Conservation (phyloP, 2,113 vertebrate species). For the Syngnathus scovelli region DNA sequence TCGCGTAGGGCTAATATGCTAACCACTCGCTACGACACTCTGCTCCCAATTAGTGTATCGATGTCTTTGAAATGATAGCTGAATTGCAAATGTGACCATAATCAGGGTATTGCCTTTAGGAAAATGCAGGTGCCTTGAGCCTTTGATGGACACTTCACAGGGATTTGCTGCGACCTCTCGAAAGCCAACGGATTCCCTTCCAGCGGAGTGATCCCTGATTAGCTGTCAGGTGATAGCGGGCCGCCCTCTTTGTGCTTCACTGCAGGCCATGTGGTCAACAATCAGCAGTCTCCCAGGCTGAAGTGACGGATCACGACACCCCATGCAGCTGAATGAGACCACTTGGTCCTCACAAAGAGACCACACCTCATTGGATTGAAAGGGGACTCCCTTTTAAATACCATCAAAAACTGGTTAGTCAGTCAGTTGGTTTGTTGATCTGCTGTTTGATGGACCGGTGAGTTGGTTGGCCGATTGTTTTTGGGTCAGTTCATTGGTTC, state of each 20-base stretch:
- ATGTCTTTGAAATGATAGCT: not conserved
- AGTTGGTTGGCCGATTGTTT: not conserved
- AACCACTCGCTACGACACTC: not conserved
- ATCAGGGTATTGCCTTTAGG: constrained; percentile 12
- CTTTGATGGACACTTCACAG: constrained; percentile 68
- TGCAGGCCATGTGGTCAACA: constrained; percentile 64
- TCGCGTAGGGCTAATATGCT: not conserved
- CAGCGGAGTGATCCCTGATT: constrained; percentile 70
- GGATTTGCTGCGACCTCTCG: constrained; percentile 56
- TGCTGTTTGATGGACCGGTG: not conserved
- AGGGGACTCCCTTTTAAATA: constrained; percentile 53
- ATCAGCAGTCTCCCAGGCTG: constrained; percentile 47
- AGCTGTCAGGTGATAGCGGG: constrained; percentile 70
- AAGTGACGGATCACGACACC: constrained; percentile 60
- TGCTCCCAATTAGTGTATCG: not conserved
- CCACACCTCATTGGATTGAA: constrained; percentile 49
- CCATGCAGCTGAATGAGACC: constrained; percentile 62
- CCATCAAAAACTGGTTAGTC: constrained; percentile 49
- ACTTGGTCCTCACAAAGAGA: constrained; percentile 69
- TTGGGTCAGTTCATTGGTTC: constrained; percentile 17
- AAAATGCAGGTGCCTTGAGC: constrained; percentile 53
- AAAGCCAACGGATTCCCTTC: constrained; percentile 70
- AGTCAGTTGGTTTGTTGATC: not conserved
- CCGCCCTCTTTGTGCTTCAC: constrained; percentile 59
- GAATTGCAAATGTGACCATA: not conserved